Conservation (phyloP, 1,140 invertebrate genomes). For the Drosophila sp. region DNA sequence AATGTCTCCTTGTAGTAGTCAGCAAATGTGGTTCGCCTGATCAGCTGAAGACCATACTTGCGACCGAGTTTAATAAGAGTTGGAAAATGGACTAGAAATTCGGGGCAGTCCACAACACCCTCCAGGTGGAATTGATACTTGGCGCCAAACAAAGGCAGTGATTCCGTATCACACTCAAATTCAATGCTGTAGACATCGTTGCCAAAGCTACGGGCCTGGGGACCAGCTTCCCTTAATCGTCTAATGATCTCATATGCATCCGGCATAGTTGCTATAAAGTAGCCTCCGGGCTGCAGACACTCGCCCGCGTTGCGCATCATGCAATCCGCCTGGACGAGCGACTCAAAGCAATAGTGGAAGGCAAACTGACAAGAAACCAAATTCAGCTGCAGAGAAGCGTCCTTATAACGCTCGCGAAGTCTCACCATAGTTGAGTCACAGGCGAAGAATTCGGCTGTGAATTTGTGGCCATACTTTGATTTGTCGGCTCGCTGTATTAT, state of each 20-base stretch:
- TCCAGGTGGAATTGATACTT: conserved; percentile 98
- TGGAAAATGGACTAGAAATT: conserved; percentile 98
- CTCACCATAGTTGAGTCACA: conserved; percentile 96
- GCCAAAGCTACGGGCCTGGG: conserved; percentile 89
- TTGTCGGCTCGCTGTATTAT: conserved; percentile 83
- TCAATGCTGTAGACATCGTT: conserved; percentile 94
- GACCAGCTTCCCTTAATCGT: conserved; percentile 85
- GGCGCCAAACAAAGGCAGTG: conserved; percentile 95
- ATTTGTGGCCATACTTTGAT: conserved; percentile 85
- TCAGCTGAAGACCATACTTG: conserved; percentile 92
- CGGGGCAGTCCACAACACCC: conserved; percentile 98
- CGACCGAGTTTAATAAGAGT: conserved; percentile 92
- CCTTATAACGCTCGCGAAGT: conserved; percentile 89
- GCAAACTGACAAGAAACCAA: conserved; percentile 99
- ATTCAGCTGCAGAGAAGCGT: conserved; percentile 92
- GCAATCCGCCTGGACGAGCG: conserved; percentile 93
- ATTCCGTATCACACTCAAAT: conserved; percentile 90
- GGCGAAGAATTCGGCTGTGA: conserved; percentile 95
- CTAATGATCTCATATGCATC: conserved; percentile 95
- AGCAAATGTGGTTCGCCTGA: conserved; percentile 90
- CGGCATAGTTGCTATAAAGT: conserved; percentile 98
- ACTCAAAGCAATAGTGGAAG: conserved; percentile 98
- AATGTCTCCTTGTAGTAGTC: conserved; percentile 91
- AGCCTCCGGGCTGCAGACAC: conserved; percentile 94
- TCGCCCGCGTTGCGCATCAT: conserved; percentile 97